phyloP scores from a whole-genome alignment of 2,888 invertebrate genomes.

The Mimachlamys varia region DNA sequence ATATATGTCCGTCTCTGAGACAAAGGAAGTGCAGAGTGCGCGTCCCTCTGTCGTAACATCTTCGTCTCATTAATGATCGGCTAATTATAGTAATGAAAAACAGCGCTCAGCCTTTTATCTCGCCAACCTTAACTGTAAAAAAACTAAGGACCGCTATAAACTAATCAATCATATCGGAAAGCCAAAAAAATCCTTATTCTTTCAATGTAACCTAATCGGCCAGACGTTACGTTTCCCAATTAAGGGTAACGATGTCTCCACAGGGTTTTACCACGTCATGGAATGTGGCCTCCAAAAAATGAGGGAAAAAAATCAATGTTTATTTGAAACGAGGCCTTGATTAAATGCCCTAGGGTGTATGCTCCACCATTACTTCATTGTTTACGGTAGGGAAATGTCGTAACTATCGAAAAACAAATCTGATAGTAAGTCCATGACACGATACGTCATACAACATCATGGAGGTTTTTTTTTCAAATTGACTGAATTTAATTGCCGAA shows the following conservation, averaged over 20 bases:
- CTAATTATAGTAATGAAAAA: conserved; percentile 14
- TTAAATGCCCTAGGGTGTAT: not conserved
- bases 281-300: not conserved
- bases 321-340: not conserved
- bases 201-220: not conserved
- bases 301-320: not conserved
- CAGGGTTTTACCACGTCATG: not conserved
- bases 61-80: not conserved
- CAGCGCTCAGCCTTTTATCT: not conserved
- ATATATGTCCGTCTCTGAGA: not conserved
- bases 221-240: not conserved
- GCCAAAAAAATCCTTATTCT: not conserved
- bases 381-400: not conserved
- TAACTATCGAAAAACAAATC: not conserved
- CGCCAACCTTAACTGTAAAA: not conserved
- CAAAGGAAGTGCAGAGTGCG: conserved; percentile 10
- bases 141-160: not conserved
- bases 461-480: not conserved
- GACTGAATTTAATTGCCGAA: not conserved
- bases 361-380: not conserved
- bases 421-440: not conserved
- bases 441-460: not conserved
- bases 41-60: not conserved
- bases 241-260: not conserved
- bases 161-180: not conserved